phyloP scores from a whole-genome alignment of 2,113 vertebrate genomes.

The Nothocercus julius region DNA sequence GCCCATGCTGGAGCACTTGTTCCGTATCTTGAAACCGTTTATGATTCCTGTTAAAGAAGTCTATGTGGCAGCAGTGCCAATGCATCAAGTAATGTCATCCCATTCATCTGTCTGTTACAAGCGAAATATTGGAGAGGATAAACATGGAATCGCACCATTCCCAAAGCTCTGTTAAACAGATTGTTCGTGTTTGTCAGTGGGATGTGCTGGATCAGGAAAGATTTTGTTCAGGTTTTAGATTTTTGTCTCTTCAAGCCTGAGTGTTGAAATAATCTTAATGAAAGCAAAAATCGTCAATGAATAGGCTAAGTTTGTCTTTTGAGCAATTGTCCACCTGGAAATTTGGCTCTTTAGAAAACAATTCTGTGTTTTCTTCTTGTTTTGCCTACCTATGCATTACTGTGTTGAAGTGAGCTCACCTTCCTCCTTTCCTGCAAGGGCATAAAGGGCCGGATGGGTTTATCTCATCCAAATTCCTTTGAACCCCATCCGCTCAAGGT shows the following conservation, averaged over 20 bases:
- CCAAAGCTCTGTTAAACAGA: not conserved
- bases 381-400: not conserved
- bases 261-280: not conserved
- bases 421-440: not conserved
- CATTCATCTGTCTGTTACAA: constrained; percentile 68
- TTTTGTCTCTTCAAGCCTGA: not conserved
- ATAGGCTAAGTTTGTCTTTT: not conserved
- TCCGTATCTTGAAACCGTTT: constrained; percentile 73
- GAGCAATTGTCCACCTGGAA: not conserved
- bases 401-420: not conserved
- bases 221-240: not conserved
- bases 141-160: not conserved
- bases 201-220: not conserved
- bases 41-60: constrained; percentile 76
- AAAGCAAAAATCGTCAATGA: not conserved
- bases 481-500: not conserved
- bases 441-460: not conserved
- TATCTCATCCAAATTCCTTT: not conserved
- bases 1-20: constrained; percentile 79
- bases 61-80: constrained; percentile 42
- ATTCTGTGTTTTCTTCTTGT: not conserved
- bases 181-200: not conserved
- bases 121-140: constrained; percentile 42
- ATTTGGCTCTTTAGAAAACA: not conserved
- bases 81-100: constrained; percentile 67